Base-by-base conservation (phyloP, 2,888 invertebrate genomes). In the Amblyteles armatorius region DNA sequence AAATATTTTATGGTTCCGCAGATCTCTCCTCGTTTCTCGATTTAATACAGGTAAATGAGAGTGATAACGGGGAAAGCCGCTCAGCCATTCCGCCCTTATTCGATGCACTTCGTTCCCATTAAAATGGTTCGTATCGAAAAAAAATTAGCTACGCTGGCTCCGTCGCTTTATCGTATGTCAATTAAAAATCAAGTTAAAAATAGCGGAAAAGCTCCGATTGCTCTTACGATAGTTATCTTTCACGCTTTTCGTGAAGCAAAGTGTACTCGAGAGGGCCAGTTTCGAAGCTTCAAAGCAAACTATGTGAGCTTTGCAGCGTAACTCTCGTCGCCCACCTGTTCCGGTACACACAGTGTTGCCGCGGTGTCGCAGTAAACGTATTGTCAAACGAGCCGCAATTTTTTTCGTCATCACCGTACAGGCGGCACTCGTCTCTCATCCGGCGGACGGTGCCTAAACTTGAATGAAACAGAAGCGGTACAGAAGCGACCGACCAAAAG, bases 381-480 rank as follows among this genome's bases (percentile, higher is more conserved):
- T 84, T 78, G 79, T 74, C 79, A 65, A 84, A 81, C 81, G 78
- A 84, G 82, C 50, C 50, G 67, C 84, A 82, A 82, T 82, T 84
- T 84, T 74, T 26, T 60, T 60, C 60, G 7, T 29, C 60, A 60
- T 33, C 11, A 79, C 84, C 65, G 69, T 71, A 73, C 76, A 60
- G 57, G 67, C 67, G 77, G 36, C 73, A 71, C 79, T 82, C 79
- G 74, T 79, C 63, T 40, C 82, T 82, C 84, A 82, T 74, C 19
- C 69, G 65, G 44, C 44, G 48, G 55, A 50, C 19, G 48, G 52
- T 22, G 44, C 29, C 65, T 82, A 82, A 84, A 74, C 74, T 79
- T 19, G 82, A 79, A 79, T 74, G 69, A 82, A 81, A 81, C 78
- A 55, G 19, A 52, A 57, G 68, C 57, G 29, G 33, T 50, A 50